Percentiles rank a stretch among this genome's conserved stretches.
phyloP scores from a whole-genome alignment of 2,797 vertebrate genomes.

The Squalus acanthias region DNA sequence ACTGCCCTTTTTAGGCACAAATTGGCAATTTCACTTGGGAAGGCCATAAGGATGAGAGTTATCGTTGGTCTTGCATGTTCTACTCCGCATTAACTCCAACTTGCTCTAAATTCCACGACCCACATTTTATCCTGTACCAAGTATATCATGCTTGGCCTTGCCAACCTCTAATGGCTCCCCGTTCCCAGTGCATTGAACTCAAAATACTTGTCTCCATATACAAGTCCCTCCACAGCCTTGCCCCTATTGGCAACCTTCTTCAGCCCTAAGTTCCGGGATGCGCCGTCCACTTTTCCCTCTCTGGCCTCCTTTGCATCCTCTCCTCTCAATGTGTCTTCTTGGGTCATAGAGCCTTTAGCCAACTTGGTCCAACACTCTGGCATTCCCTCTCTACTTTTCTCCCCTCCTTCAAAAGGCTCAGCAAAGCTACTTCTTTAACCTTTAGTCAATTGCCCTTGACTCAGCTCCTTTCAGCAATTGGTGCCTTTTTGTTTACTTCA shows the following conservation, averaged over 20 bases:
- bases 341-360: no score
- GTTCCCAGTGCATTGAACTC: background rate
- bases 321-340: background rate
- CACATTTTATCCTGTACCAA: background rate
- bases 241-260: background rate
- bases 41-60: background rate
- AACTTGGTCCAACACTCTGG: background rate
- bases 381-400: background rate
- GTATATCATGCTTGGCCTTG: background rate
- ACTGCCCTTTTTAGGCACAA: background rate
- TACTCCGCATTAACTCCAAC: background rate
- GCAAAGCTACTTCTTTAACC: background rate
- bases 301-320: background rate
- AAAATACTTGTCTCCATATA: background rate
- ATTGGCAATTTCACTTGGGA: background rate
- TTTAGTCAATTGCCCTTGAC: background rate
- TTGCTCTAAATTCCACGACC: background rate
- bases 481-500: background rate
- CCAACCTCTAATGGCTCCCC: background rate
- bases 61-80: background rate
- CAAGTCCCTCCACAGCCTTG: background rate
- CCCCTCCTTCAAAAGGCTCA: background rate
- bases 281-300: background rate
- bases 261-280: background rate
- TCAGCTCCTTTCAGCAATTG: background rate